Percentiles rank a stretch among this genome's conserved stretches.
Evolutionary conservation across 2,797 vertebrate genomes (phyloP).

Genomic region (Lerista edwardsae): DNA sequence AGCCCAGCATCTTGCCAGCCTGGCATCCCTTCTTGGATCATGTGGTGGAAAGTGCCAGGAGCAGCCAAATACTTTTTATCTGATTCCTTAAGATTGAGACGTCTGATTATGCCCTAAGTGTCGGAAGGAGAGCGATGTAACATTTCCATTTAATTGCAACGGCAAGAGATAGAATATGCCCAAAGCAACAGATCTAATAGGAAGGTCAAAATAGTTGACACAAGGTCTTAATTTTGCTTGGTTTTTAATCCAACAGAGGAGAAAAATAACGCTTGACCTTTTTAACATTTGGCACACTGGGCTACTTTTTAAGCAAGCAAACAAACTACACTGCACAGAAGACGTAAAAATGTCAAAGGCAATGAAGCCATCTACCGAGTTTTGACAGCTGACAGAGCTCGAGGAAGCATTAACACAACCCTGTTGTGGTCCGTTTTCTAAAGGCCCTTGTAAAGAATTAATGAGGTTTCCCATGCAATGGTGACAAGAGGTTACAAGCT

Average conservation of each 20-base stretch:
- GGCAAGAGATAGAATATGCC: background rate
- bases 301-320: constrained; percentile 25
- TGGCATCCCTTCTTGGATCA: background rate
- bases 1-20: background rate
- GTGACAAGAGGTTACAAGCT: constrained; percentile 16
- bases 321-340: constrained; percentile 31
- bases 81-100: background rate
- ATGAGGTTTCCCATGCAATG: constrained; percentile 35
- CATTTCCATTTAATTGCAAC: background rate
- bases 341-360: constrained; percentile 50
- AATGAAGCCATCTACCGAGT: constrained; percentile 39
- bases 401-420: background rate
- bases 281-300: background rate
- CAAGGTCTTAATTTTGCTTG: constrained; percentile 30
- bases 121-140: background rate
- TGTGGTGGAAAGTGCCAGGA: background rate
- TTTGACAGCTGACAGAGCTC: constrained; percentile 38
- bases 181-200: background rate
- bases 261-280: constrained; percentile 31
- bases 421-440: constrained; percentile 7
- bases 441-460: constrained; percentile 54
- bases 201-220: constrained; percentile 18
- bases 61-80: background rate
- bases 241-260: constrained; percentile 13
- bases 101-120: background rate